Evolutionary conservation across 2,888 invertebrate species (phyloP).

Genomic region (Leucophenga montana): DNA sequence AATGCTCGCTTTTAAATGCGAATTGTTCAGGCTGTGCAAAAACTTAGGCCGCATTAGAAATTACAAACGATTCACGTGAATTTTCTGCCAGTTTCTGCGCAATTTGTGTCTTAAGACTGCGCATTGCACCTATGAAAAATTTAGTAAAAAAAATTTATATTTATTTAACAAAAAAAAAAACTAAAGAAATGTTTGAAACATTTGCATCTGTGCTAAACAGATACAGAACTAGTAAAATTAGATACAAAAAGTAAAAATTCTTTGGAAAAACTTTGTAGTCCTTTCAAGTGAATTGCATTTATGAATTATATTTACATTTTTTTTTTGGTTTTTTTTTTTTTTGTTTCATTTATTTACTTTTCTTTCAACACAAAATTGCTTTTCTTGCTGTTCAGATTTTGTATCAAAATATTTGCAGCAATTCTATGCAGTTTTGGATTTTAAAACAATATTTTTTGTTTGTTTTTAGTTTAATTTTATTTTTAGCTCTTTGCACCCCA

Average conservation of each 20-base stretch:
- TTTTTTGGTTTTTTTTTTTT: slow-evolving; percentile 46
- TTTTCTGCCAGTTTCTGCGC: neutral
- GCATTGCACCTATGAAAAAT: slow-evolving; percentile 55
- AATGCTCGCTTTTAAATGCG: slow-evolving; percentile 69
- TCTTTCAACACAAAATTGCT: slow-evolving; percentile 56
- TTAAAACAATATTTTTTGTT: slow-evolving; percentile 17
- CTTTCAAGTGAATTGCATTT: slow-evolving; percentile 53
- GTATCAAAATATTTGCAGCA: slow-evolving; percentile 69
- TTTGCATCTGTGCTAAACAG: slow-evolving; percentile 1
- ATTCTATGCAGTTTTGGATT: slow-evolving; percentile 47
- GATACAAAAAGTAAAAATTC: slow-evolving; percentile 47
- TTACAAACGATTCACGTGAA: neutral
- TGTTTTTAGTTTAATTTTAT: slow-evolving; percentile 10
- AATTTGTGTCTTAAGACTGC: slow-evolving; percentile 65
- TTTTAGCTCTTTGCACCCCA: neutral
- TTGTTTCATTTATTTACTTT: too few relatives aligned
- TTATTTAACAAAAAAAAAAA: slow-evolving; percentile 29
- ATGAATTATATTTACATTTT: slow-evolving; percentile 50
- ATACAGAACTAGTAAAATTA: slow-evolving; percentile 48
- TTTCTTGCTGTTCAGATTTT: slow-evolving; percentile 60
- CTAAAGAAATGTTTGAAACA: slow-evolving; percentile 4
- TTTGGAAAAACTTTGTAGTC: slow-evolving; percentile 51
- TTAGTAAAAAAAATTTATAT: slow-evolving; percentile 28
- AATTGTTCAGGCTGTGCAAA: slow-evolving; percentile 32
- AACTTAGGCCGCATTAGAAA: neutral